Conservation (phyloP, 2,888 invertebrate genomes). For the Gymnosoma rotundatum region DNA sequence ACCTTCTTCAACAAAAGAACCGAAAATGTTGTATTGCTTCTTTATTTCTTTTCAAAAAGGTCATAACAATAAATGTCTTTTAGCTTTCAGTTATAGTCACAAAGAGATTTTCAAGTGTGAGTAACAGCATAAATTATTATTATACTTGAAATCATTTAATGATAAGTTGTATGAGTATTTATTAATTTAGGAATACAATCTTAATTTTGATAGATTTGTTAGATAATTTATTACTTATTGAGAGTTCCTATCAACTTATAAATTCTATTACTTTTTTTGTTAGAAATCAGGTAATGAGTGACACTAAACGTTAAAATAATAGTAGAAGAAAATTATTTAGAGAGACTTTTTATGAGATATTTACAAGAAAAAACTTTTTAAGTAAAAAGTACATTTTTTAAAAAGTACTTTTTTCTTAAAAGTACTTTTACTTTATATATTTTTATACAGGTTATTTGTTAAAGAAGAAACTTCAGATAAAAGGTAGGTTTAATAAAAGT, state of each 20-base stretch:
- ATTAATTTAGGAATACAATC: conserved; percentile 24
- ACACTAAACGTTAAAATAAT: no score
- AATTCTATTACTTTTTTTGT: background rate
- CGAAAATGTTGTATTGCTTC: background rate
- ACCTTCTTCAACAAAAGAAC: no score
- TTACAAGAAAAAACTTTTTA: no score
- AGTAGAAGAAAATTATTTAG: no score
- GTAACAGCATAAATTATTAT: conserved; percentile 17
- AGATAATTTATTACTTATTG: conserved; percentile 48
- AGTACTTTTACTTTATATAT: no score
- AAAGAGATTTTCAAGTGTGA: conserved; percentile 17
- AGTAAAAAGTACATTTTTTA: background rate
- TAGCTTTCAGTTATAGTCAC: background rate
- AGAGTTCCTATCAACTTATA: conserved; percentile 48
- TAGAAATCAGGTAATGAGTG: no score
- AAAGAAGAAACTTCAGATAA: background rate
- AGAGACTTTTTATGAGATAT: no score
- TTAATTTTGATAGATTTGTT: conserved; percentile 60
- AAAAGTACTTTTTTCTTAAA: background rate
- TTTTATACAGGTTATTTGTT: no score
- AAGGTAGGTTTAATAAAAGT: background rate
- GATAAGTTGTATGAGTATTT: conserved; percentile 1
- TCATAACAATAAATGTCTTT: conserved; percentile 27
- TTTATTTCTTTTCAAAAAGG: conserved; percentile 15
- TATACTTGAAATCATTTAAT: conserved; percentile 21